Evolutionary conservation across 2,797 vertebrate species (phyloP), one percentile per base, ranked within the genome.

Genomic region (Mustela erminea): DNA sequence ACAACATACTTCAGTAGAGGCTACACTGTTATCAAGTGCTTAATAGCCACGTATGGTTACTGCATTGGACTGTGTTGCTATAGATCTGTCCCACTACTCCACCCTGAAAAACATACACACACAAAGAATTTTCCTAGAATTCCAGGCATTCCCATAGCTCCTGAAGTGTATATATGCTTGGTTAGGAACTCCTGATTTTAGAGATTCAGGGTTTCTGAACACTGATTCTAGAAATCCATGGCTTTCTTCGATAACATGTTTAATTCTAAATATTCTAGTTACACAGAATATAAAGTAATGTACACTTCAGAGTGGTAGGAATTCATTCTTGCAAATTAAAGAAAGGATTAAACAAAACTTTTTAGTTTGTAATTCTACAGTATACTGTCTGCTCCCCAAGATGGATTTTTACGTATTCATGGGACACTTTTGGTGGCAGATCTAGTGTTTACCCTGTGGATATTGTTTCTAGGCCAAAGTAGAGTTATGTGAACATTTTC

Each of bases 181-280:
- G 32, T 86, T 91, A 89, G 72, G 10, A 93, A 62, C 74, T 89
- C 29, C 14, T 43, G 25, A 58, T 93, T 54, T 72, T 68, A 38
- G 29, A 15, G 23, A 58, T 62, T 85, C 84, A 58, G 25, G 7
- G 46, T 20, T 86, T 85, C 56, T 83, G 85, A 32, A 91, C 32
- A 13, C 38, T 72, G 46, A 35, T 77, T 91, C 62, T 94, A 18
- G 62, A 94, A 97, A 74, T 66, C 93, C 10, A 88, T 92, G 64
- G 35, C 46, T 83, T 84, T 93, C 66, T 93, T 88, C 52, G 20
- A 1, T 68, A 78, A 25, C 25, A 0, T 32, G 5, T 75, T 96
- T 94, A 80, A 62, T 35, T 97, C 95, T 64, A 88, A 94, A 82
- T 90, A 93, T 74, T 94, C 52, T 85, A 38, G 43, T 92, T 58